These are phyloP conservation scores for Spodoptera littoralis DNA, from an alignment of 2,888 invertebrate genomes.

Conservation along the genomic window DNA sequence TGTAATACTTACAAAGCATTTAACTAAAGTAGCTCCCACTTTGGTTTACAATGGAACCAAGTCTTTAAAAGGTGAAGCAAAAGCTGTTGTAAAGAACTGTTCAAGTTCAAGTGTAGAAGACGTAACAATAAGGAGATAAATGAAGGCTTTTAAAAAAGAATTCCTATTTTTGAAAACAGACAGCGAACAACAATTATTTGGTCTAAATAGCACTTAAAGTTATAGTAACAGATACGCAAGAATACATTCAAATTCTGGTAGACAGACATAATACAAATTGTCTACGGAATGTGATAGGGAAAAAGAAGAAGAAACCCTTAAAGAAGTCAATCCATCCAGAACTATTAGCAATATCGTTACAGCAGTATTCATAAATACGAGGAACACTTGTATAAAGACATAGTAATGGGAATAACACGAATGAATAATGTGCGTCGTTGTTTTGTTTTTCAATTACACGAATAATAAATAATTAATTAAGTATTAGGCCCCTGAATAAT, in stretches of 20 bases:
- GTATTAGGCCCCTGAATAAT: slow-evolving; percentile 21
- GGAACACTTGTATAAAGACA: slow-evolving; percentile 19
- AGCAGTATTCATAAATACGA: slow-evolving; percentile 21
- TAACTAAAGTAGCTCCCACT: slow-evolving; percentile 15
- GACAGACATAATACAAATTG: neutral
- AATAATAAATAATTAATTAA: slow-evolving; percentile 29
- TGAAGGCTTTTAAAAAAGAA: too few relatives aligned
- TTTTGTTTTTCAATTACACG: slow-evolving; percentile 42
- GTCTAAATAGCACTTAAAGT: too few relatives aligned
- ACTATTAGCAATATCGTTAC: slow-evolving; percentile 2
- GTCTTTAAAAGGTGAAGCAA: slow-evolving; percentile 18
- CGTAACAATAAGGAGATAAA: too few relatives aligned
- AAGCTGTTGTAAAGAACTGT: slow-evolving; percentile 24
- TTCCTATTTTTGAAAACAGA: too few relatives aligned
- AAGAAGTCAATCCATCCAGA: slow-evolving; percentile 3
- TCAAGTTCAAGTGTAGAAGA: neutral
- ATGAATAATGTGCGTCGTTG: slow-evolving; percentile 50
- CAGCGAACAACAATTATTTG: too few relatives aligned
- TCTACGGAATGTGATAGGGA: neutral
- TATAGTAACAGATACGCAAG: too few relatives aligned
- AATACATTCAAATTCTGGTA: too few relatives aligned
- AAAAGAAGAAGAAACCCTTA: too few relatives aligned
- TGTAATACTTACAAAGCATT: slow-evolving; percentile 30
- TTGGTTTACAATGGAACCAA: slow-evolving; percentile 30
- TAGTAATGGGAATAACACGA: slow-evolving; percentile 34